A percentile compares a stretch with the other conserved stretches of the same genome.
These are phyloP conservation scores for Amiota minor DNA, from an alignment of 2,888 invertebrate species.

Conservation along the genomic window DNA sequence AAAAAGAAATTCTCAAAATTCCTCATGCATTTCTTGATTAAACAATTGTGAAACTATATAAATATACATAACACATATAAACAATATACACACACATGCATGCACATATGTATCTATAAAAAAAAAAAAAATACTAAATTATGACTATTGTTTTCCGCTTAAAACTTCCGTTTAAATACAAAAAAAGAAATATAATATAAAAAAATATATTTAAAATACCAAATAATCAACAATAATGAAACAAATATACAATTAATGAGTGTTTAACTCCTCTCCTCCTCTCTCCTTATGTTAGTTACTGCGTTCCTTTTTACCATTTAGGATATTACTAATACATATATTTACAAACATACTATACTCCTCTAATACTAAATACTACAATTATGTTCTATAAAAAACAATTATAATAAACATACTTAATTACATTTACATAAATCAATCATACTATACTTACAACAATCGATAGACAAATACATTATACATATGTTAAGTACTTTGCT, in stretches of 20 bases:
- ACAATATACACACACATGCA: neutral
- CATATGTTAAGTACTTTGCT: conserved; percentile 41
- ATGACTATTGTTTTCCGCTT: conserved; percentile 26
- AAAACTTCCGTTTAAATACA: neutral
- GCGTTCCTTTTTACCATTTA: conserved; percentile 21
- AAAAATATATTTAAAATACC: neutral
- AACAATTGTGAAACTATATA: neutral
- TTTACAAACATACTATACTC: neutral
- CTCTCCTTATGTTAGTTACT: conserved; percentile 13
- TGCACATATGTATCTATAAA: conserved; percentile 34
- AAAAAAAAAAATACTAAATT: conserved; percentile 17
- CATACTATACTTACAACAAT: neutral
- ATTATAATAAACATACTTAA: conserved; percentile 9
- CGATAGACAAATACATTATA: conserved; percentile 8
- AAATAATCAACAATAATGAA: conserved; percentile 1
- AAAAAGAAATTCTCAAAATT: too few species aligned
- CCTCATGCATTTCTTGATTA: neutral
- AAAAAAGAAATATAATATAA: neutral
- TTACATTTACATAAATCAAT: conserved; percentile 16
- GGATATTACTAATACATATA: neutral
- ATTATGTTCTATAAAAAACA: neutral
- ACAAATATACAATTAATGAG: conserved; percentile 6
- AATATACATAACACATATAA: too few species aligned
- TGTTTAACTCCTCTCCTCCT: conserved; percentile 16
- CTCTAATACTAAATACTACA: neutral